Evolutionary conservation across 2,113 vertebrate species (phyloP), one percentile per base, ranked within the genome.

Genomic region (Epinephelus fuscoguttatus): DNA sequence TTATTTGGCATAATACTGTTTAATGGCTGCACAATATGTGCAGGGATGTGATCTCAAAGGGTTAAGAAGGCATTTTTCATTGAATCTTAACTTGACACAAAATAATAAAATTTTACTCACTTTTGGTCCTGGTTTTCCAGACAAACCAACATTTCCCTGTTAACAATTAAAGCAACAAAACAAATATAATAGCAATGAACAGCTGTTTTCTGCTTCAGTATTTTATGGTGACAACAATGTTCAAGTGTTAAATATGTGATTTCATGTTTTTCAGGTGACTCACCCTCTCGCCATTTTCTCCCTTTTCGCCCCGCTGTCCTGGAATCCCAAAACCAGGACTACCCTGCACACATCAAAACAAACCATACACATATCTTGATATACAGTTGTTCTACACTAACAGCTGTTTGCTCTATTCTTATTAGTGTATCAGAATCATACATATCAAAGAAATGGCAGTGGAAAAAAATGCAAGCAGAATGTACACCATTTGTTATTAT

Each of bases 61-160:
- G 33, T 37, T 37, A 37, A 37, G 4, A 37, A 37, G 33, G 33
- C 33, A 37, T 37, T 37, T 37, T 37, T 37, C 6, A 37, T 1
- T 37, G 4, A 37, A 37, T 37, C 33, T 37, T 7, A 7, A 37
- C 33, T 37, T 37, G 1, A 37, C 57, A 6, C n/a, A 33, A 23
- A 53, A 9, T 6, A 19, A 50, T 56, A 2, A 42, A 12, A 19
- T 17, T 68, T 73, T 1, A 64, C 93, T 95, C 90, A 97, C 97
- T 94, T 97, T 97, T 83, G 93, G 95, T n/a, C 97, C 97, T 17
- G 96, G 96, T 87, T 96, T 97, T 70, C 97, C 97, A 52, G 97
- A 97, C 82, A 98, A 95, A 70, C 97, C 97, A 76, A 98, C 96
- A 50, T 98, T 98, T 74, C 97, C 97, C 97, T 98, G 88, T 81